Evolutionary conservation across 1,140 invertebrate species (phyloP).

Genomic region (Papilio xuthus): DNA sequence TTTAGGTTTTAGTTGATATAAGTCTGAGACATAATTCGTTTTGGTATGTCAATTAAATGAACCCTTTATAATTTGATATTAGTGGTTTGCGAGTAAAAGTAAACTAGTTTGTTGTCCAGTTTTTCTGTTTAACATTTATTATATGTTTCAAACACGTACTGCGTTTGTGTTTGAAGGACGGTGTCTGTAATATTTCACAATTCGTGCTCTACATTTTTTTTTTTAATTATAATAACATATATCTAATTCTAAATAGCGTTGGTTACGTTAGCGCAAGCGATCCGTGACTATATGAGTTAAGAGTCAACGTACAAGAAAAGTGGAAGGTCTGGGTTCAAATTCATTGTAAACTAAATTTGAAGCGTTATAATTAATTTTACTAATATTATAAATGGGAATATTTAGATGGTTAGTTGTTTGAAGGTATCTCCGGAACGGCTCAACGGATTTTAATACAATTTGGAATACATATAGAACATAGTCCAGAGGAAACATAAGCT

Average conservation of each 20-base stretch:
- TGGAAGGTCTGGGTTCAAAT: not conserved
- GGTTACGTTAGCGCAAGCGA: conserved; percentile 8
- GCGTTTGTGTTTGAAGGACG: conserved; percentile 27
- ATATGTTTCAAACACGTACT: conserved; percentile 1
- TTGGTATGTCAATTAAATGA: not conserved
- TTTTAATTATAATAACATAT: conserved; percentile 18
- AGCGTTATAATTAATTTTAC: too few relatives aligned
- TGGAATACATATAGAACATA: too few relatives aligned
- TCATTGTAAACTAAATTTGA: not conserved
- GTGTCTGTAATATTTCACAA: conserved; percentile 19
- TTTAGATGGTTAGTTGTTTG: too few relatives aligned
- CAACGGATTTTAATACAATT: too few relatives aligned
- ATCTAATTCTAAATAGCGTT: not conserved
- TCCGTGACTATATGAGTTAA: not conserved
- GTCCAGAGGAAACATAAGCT: too few relatives aligned
- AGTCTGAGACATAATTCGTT: not conserved
- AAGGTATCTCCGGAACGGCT: too few relatives aligned
- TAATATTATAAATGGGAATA: too few relatives aligned
- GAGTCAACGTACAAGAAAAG: not conserved
- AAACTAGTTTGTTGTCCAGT: conserved; percentile 17
- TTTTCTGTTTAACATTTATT: conserved; percentile 3
- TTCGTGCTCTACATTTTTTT: conserved; percentile 26
- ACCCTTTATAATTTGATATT: not conserved
- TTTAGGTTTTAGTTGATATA: not conserved
- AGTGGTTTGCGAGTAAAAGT: conserved; percentile 24